Evolutionary conservation across 2,888 invertebrate species (phyloP), one percentile per base, ranked within the genome.

Genomic region (Diaperis boleti): DNA sequence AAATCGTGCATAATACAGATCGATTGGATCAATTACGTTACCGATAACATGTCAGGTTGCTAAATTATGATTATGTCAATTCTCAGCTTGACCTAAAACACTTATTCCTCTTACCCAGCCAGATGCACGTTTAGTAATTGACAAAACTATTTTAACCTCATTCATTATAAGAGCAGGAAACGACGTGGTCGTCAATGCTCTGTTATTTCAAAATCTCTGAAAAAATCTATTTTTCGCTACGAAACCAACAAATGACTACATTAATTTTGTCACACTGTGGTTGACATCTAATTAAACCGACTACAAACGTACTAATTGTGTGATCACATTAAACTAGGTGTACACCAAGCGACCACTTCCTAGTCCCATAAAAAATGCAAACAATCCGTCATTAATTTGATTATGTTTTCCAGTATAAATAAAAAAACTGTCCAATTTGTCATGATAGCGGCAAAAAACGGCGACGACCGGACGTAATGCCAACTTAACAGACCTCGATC

Each of bases 361-460:
- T 57, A n/a, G 52, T 49, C 20, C 26, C 37, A 35, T 20, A 49
- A 49, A 49, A 47, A 20, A 20, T 18, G 13, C 35, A 31, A 44
- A 44, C 50, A 59, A 62, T 55, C 15, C 52, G 44, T 57, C 56
- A 33, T 56, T 64, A 59, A 59, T 52, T 64, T 62, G 44, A 65
- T 45, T 62, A 62, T 61, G 62, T 37, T 54, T 5, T 17, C 8
- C 57, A 71, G 11, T 10, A 11, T 33, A 33, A 68, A 66, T 67
- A 61, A 68, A 66, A 66, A 74, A 75, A 73, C 1, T n/a, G 31
- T 66, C 68, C 68, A 74, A 75, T 76, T 76, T 75, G 74, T 76
- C 72, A 74, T 73, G 69, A 69, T 69, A 67, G 50, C 64, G 62
- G 69, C 66, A 64, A 64, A 66, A 59, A 65, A 49, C 39, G 1